Conservation (phyloP, 23 tunicate genomes). For the Clavelina lepadiformis region DNA sequence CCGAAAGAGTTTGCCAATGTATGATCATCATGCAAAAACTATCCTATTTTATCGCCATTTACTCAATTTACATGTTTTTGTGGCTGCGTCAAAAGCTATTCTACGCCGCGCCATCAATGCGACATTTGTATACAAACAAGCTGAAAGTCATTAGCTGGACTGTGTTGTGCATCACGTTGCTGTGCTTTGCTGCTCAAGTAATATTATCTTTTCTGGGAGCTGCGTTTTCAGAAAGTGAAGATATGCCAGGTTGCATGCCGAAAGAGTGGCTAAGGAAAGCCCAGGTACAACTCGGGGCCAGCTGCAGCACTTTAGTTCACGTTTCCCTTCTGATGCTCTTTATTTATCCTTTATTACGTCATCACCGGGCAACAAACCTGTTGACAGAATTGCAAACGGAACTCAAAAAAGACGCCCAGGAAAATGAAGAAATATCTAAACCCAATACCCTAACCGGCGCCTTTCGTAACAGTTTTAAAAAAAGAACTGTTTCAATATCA, state of each 20-base stretch:
- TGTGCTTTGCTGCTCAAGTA: conserved; percentile 18
- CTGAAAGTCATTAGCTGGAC: conserved; percentile 17
- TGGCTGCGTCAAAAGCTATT: conserved; percentile 62
- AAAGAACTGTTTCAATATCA: too few relatives aligned
- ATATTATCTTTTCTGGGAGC: conserved; percentile 25
- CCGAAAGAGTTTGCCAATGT: conserved; percentile 10
- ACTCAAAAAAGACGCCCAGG: not conserved
- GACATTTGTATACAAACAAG: conserved; percentile 13
- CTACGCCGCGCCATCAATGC: conserved; percentile 40
- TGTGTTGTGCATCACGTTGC: conserved; percentile 5
- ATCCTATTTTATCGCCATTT: conserved; percentile 24
- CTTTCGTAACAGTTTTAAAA: too few relatives aligned
- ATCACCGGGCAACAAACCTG: conserved; percentile 12
- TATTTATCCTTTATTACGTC: conserved; percentile 36
- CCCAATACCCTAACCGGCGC: too few relatives aligned
- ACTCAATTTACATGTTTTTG: conserved; percentile 25
- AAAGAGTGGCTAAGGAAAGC: conserved; percentile 10
- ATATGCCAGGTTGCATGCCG: conserved; percentile 4
- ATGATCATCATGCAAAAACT: conserved; percentile 19
- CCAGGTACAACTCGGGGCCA: conserved; percentile 25
- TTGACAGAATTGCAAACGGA: not conserved
- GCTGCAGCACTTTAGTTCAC: conserved; percentile 15
- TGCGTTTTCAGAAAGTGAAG: not conserved
- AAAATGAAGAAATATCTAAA: not conserved
- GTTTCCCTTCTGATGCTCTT: conserved; percentile 24